These are phyloP conservation scores for Pseudococcus viburni DNA, from an alignment of 2,888 invertebrate genomes.

Conservation along the genomic window DNA sequence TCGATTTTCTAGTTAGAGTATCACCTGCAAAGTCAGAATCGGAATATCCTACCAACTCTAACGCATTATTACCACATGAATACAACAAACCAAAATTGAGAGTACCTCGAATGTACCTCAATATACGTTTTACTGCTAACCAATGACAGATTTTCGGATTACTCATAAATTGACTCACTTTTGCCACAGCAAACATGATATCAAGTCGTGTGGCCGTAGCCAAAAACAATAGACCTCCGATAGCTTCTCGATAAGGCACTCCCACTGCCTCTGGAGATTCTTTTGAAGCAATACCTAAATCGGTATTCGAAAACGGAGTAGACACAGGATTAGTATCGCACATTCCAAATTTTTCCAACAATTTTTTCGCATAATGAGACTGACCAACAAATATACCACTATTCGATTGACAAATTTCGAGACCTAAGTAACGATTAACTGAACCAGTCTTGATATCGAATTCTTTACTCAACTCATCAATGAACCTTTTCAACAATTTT, in stretches of 20 bases:
- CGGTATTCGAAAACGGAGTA: slow-evolving; percentile 61
- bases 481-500: slow-evolving; percentile 67
- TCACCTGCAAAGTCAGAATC: slow-evolving; percentile 69
- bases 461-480: slow-evolving; percentile 63
- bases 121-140: neutral
- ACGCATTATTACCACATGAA: slow-evolving; percentile 60
- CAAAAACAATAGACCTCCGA: slow-evolving; percentile 65
- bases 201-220: slow-evolving; percentile 66
- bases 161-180: slow-evolving; percentile 58
- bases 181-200: slow-evolving; percentile 67
- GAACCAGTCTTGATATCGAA: slow-evolving; percentile 67
- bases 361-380: slow-evolving; percentile 63
- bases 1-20: too few species aligned
- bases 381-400: slow-evolving; percentile 66
- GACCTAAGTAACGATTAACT: slow-evolving; percentile 68
- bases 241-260: slow-evolving; percentile 59
- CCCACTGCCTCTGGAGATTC: neutral
- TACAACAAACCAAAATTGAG: too few species aligned
- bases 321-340: slow-evolving; percentile 53
- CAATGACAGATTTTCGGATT: slow-evolving; percentile 54
- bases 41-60: slow-evolving; percentile 66
- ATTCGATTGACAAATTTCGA: slow-evolving; percentile 68
- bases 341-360: slow-evolving; percentile 67
- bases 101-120: slow-evolving; percentile 15
- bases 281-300: slow-evolving; percentile 31